Percentiles rank a stretch among this genome's conserved stretches.
These are phyloP conservation scores for Eclectus roratus DNA, from an alignment of 2,113 vertebrate genomes.

Conservation along the genomic window DNA sequence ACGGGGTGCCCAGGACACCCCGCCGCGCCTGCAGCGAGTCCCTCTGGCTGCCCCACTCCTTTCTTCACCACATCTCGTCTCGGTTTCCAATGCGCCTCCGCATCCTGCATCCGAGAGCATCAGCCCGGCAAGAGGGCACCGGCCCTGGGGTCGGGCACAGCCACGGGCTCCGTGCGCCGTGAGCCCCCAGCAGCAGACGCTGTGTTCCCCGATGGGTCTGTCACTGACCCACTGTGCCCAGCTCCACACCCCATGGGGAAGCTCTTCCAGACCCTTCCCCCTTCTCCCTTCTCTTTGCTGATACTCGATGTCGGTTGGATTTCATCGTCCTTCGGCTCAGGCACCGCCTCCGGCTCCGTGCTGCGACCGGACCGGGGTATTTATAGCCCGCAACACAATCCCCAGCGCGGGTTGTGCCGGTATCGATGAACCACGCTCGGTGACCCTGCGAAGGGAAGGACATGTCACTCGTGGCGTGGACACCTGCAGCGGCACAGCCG, in stretches of 20 bases:
- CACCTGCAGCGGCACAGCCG: background rate
- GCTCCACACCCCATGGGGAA: rapidly evolving
- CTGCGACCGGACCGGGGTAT: rapidly evolving
- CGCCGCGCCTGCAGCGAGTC: background rate
- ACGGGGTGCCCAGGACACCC: too few species aligned
- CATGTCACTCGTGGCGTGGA: rapidly evolving
- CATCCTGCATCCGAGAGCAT: background rate
- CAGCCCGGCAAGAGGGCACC: background rate
- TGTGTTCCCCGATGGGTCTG: background rate
- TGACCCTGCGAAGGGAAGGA: background rate
- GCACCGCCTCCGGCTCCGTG: rapidly evolving
- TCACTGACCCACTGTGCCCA: background rate
- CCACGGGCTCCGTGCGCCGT: rapidly evolving
- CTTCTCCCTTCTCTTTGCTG: background rate
- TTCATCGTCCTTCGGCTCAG: background rate
- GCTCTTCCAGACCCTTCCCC: background rate
- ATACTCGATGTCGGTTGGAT: background rate
- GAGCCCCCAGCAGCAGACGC: background rate
- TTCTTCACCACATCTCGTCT: rapidly evolving
- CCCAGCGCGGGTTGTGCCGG: background rate
- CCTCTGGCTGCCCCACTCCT: background rate
- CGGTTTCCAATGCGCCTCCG: background rate
- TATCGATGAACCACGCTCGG: background rate
- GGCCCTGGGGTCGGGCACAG: rapidly evolving
- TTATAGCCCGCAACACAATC: constrained; percentile 1